phyloP scores from a whole-genome alignment of 2,888 invertebrate genomes.

The Plagiodera versicolora region DNA sequence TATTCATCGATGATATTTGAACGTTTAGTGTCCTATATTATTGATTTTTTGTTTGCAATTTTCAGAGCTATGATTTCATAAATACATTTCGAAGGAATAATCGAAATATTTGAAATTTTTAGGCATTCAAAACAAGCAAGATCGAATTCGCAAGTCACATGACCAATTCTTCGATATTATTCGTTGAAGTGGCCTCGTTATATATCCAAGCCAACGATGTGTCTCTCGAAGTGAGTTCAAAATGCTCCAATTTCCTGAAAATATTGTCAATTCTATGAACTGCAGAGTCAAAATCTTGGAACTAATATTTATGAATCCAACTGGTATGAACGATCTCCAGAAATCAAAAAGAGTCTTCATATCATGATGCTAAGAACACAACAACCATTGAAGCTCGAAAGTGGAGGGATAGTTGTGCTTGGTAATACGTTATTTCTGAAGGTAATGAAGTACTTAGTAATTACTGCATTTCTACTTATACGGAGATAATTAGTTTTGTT shows the following conservation, averaged over 20 bases:
- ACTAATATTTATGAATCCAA: not conserved
- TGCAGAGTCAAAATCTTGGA: not conserved
- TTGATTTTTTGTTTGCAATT: no score
- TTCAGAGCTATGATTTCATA: no score
- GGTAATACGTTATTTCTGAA: not conserved
- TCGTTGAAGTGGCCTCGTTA: not conserved
- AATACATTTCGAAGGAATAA: no score
- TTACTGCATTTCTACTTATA: not conserved
- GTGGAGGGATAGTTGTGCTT: not conserved
- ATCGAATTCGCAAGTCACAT: not conserved
- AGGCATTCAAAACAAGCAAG: not conserved
- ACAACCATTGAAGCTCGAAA: not conserved
- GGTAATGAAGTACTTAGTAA: not conserved
- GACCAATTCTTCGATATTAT: not conserved
- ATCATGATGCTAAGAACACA: slow-evolving; percentile 8
- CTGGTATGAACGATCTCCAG: not conserved
- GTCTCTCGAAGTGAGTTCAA: not conserved
- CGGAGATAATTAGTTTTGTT: no score
- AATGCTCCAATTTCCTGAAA: no score
- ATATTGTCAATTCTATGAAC: not conserved
- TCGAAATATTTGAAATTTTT: not conserved
- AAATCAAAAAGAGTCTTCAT: not conserved
- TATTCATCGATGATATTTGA: no score
- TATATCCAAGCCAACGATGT: not conserved
- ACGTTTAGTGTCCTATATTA: no score